Evolutionary conservation across 2,113 vertebrate genomes (phyloP).

Genomic region (Xenotilapia longispinis): DNA sequence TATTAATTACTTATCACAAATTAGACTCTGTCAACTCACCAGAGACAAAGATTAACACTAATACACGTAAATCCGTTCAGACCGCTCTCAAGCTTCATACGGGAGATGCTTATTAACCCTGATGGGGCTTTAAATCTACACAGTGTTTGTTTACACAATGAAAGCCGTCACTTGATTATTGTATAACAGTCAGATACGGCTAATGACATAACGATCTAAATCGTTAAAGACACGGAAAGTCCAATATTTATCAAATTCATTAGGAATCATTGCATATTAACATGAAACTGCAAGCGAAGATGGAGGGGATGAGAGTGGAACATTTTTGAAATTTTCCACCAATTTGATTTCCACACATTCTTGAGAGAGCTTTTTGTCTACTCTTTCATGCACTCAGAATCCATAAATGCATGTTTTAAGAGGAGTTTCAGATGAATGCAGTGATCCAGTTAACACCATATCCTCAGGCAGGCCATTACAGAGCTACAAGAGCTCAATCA

Average conservation of each 20-base stretch:
- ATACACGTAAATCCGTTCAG: conserved; percentile 2
- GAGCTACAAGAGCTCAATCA: not conserved
- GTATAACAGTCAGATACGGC: not conserved
- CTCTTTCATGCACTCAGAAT: not conserved
- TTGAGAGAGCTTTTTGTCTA: not conserved
- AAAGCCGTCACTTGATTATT: not conserved
- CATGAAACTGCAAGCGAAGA: not conserved
- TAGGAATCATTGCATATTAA: not conserved
- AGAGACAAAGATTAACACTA: not conserved
- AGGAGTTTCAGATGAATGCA: not conserved
- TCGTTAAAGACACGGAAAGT: not conserved
- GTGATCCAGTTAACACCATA: not conserved
- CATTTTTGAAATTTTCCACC: not conserved
- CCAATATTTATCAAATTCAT: not conserved
- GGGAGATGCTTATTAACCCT: not conserved
- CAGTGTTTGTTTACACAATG: not conserved
- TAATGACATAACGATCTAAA: not conserved
- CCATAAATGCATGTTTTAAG: not conserved
- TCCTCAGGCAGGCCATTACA: not conserved
- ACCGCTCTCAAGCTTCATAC: not conserved
- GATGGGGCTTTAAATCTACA: not conserved
- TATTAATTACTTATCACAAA: conserved; percentile 13
- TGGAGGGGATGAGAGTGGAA: not conserved
- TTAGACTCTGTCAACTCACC: conserved; percentile 21
- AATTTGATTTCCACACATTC: not conserved